Percentiles rank a stretch among this genome's conserved stretches.
phyloP scores from a whole-genome alignment of 1,140 invertebrate species.

The Procambarus clarkii region DNA sequence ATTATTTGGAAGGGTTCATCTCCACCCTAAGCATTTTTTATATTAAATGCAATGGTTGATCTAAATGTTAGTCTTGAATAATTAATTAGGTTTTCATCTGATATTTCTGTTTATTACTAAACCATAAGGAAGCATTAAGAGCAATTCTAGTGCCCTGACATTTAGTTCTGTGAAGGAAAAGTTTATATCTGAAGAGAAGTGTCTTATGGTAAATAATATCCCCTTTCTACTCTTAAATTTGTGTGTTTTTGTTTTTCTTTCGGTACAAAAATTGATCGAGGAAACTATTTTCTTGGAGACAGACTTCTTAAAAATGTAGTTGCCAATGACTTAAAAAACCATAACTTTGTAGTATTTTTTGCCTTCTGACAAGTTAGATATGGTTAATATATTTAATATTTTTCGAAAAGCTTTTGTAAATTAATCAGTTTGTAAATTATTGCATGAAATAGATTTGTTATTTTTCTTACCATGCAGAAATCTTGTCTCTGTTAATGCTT shows the following conservation, averaged over 20 bases:
- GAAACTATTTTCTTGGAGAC: no score
- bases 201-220: not conserved
- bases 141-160: not conserved
- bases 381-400: not conserved
- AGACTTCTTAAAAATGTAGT: no score
- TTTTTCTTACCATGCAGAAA: not conserved
- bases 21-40: no score
- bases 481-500: constrained; percentile 5
- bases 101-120: not conserved
- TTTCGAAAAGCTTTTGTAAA: not conserved
- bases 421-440: not conserved
- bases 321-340: no score
- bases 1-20: no score
- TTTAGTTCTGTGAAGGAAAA: not conserved
- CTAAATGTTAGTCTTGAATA: not conserved
- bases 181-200: not conserved
- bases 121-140: constrained; percentile 1
- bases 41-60: no score
- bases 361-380: not conserved
- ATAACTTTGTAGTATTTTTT: not conserved
- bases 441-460: not conserved
- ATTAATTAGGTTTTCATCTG: not conserved
- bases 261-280: not conserved
- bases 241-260: not conserved
- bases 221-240: not conserved